Percentiles rank a stretch among this genome's conserved stretches.
Conservation (phyloP, 2,888 invertebrate species). For the Poecilobothrus nobilitatus region DNA sequence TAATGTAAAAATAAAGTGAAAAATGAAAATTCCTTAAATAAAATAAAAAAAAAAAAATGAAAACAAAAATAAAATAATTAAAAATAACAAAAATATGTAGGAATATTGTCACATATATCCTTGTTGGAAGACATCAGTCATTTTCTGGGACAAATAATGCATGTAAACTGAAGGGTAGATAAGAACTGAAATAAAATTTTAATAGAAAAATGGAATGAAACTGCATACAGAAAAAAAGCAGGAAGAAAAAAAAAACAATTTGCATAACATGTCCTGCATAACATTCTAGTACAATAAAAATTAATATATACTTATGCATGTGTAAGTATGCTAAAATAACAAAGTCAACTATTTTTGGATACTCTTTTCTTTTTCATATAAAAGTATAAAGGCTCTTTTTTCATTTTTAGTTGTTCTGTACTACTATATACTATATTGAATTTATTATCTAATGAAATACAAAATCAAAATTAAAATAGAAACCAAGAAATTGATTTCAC, state of each 20-base stretch:
- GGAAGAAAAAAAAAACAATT: background rate
- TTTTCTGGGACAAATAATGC: slow-evolving; percentile 4
- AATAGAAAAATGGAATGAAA: too few relatives aligned
- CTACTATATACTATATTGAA: too few relatives aligned
- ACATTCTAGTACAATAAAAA: background rate
- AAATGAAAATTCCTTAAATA: background rate
- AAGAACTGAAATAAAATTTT: background rate
- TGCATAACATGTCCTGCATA: background rate
- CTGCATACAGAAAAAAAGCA: background rate
- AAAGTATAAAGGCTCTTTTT: too few relatives aligned
- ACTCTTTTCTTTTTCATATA: too few relatives aligned
- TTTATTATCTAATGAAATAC: too few relatives aligned
- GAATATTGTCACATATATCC: background rate
- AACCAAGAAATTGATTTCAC: too few relatives aligned
- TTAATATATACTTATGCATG: too few relatives aligned
- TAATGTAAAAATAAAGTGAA: background rate
- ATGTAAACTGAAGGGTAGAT: slow-evolving; percentile 3
- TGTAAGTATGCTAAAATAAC: background rate
- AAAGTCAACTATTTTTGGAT: background rate
- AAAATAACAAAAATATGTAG: too few relatives aligned
- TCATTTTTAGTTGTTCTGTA: too few relatives aligned
- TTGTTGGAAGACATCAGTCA: background rate
- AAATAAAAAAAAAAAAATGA: too few relatives aligned
- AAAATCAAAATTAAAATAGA: too few relatives aligned
- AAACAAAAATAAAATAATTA: too few relatives aligned